Evolutionary conservation across 2,888 invertebrate species (phyloP).

Genomic region (Cephus rjabovi): DNA sequence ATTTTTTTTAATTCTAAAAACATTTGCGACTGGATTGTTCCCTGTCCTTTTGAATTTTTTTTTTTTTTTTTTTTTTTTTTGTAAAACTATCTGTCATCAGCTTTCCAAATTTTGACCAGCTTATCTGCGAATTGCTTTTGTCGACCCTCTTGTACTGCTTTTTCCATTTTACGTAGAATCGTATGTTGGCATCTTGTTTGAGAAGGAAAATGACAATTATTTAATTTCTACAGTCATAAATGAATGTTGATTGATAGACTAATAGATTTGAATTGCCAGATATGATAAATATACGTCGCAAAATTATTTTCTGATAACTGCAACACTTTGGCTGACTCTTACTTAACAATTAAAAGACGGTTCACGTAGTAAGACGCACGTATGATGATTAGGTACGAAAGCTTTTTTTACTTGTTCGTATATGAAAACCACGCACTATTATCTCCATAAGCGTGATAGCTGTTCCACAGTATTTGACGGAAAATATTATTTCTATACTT

Average conservation of each 20-base stretch:
- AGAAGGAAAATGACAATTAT: too few species aligned
- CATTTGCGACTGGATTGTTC: neutral
- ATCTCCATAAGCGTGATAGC: neutral
- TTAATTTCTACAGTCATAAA: too few species aligned
- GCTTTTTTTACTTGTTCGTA: neutral
- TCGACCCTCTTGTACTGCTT: too few species aligned
- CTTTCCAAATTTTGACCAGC: too few species aligned
- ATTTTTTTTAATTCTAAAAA: neutral
- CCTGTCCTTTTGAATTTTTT: too few species aligned
- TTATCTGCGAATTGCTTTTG: too few species aligned
- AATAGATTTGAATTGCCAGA: too few species aligned
- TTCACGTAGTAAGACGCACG: neutral
- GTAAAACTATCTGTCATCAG: neutral
- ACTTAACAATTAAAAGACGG: neutral
- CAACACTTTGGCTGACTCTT: neutral
- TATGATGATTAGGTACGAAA: neutral
- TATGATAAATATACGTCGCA: too few species aligned
- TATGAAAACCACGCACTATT: neutral
- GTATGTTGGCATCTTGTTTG: too few species aligned
- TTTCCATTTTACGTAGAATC: too few species aligned
- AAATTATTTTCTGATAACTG: neutral
- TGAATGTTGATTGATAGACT: too few species aligned
- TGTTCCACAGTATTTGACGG: neutral
- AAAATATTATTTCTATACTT: neutral
- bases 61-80: neutral